These are phyloP conservation scores for Sphyrna mokarran DNA, from an alignment of 2,113 vertebrate species.

Conservation along the genomic window DNA sequence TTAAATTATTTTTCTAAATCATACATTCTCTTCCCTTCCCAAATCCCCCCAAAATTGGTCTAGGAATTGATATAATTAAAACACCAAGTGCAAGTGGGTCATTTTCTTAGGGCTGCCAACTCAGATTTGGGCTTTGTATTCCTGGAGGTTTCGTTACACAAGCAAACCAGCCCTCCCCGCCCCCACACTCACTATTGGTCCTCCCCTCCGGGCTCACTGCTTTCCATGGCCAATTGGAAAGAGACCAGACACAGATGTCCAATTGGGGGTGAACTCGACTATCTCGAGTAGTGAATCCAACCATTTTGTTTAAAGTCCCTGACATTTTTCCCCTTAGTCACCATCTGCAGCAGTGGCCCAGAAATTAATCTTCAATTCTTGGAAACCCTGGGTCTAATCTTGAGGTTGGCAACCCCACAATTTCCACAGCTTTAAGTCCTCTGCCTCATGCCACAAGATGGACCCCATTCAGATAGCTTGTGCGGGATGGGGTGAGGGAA, in stretches of 20 bases:
- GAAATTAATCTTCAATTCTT: not conserved
- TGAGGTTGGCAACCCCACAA: not conserved
- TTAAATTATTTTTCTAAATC: constrained; percentile 27
- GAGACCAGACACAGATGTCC: not conserved
- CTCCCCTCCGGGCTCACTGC: not conserved
- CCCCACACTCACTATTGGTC: no score
- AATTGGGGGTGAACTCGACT: not conserved
- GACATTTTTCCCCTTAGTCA: not conserved
- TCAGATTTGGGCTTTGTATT: not conserved
- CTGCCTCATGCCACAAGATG: not conserved
- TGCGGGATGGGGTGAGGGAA: no score
- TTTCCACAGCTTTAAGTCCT: not conserved
- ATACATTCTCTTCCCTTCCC: not conserved
- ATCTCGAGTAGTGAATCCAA: not conserved
- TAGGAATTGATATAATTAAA: not conserved
- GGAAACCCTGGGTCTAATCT: not conserved
- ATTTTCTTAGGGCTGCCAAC: not conserved
- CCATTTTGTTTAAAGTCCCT: not conserved
- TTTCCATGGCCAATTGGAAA: not conserved
- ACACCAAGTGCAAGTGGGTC: not conserved
- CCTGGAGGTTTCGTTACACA: not conserved
- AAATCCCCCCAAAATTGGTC: not conserved
- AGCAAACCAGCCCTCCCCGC: not conserved
- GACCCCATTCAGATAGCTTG: not conserved
- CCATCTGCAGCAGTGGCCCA: not conserved